Evolutionary conservation across 2,113 vertebrate genomes (phyloP).

Genomic region (Ascaphus truei): DNA sequence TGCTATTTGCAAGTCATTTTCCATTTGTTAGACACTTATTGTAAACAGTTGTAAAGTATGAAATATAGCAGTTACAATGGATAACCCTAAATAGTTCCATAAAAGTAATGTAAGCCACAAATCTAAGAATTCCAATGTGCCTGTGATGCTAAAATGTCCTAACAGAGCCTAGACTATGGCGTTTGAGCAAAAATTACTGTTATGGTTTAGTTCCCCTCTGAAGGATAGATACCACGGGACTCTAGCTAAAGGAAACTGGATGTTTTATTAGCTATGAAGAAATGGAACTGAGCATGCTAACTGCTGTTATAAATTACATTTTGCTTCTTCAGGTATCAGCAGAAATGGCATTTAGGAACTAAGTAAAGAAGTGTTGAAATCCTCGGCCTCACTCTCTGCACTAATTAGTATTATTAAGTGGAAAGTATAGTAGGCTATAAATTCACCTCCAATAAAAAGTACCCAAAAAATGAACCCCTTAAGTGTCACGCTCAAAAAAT

Average conservation of each 20-base stretch:
- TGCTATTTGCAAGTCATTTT: too few species aligned
- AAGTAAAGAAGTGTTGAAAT: background rate
- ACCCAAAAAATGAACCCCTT: background rate
- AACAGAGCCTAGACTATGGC: too few species aligned
- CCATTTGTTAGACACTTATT: too few species aligned
- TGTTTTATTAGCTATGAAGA: constrained; percentile 4
- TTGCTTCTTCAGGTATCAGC: background rate
- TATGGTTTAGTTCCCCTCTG: background rate
- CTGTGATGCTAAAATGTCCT: too few species aligned
- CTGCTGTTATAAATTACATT: constrained; percentile 12
- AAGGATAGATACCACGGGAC: background rate
- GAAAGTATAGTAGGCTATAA: background rate
- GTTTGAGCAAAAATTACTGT: too few species aligned
- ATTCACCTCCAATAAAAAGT: background rate
- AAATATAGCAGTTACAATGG: too few species aligned
- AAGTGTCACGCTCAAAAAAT: too few species aligned
- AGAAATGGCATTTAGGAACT: constrained; percentile 7
- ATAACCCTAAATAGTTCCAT: too few species aligned
- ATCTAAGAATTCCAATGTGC: too few species aligned
- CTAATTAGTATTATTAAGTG: constrained; percentile 1
- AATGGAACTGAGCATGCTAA: background rate
- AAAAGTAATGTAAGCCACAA: too few species aligned
- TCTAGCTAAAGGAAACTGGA: background rate
- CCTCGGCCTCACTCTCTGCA: background rate
- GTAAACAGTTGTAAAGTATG: too few species aligned